Base-by-base conservation (phyloP, 2,888 invertebrate genomes). In the Melanophora roralis region DNA sequence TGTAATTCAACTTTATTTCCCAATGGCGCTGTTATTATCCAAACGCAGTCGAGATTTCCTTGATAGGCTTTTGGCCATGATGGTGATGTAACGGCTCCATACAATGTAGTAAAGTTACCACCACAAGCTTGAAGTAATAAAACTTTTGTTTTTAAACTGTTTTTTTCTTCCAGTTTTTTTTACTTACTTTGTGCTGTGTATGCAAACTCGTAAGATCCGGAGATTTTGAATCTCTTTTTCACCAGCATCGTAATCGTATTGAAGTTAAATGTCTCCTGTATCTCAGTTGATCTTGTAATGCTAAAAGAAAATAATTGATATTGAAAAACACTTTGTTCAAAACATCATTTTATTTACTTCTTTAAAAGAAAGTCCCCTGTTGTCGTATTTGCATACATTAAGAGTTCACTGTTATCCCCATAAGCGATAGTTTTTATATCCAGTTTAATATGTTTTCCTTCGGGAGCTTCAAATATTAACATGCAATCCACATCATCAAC, bases 1-100 rank as follows among this genome's bases (percentile, higher is more conserved):
- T 94, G 93, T 0, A 98, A 90, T 85, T 92, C 91, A 23, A 98
- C 94, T 90, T 95, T 95, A 83, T 94, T 94, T 0, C 95, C 96
- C 34, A 92, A 89, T 0, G 93, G 92, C 0, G 93, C 96, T 32
- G 91, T 92, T 67, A 98, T 94, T 0, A 92, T 91, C 97, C 97
- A 98, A 21, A 90, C 90, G 87, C 98, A 98, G 69, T 94, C 92
- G 71, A 92, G 92, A 82, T 92, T 91, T 0, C 90, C 86, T 1
- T 93, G 93, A 88, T 98, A 98, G 0, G 86, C 82, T 0, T 91
- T 85, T 0, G 98, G 98, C 92, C 94, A 97, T 69, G 94, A 93
- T 0, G 98, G 98, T 8, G 96, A 94, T 83, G 91, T 92, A 21
- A 98, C 92, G 0, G 91, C 88, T 1, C 98, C 98, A 51, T 92